Base-by-base conservation (phyloP, 2,888 invertebrate genomes). In the Blastobasis adustella region DNA sequence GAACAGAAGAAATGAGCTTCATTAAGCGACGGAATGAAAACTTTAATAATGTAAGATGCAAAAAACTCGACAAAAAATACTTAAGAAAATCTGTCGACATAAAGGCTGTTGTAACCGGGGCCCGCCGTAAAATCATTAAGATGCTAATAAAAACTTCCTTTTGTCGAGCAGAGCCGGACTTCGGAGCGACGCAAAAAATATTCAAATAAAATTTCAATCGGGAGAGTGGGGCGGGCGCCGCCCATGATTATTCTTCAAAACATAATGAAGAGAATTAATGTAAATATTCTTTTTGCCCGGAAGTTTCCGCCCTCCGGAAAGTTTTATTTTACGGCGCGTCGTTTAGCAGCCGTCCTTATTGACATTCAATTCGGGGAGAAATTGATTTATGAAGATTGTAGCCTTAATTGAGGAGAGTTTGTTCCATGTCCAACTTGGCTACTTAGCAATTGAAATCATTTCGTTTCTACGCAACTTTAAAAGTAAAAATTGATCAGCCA, bases 231-330 rank as follows among this genome's bases (percentile, higher is more conserved):
- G 78, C 69, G 81, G 79, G 79, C 79, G 80, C 76, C 79, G 75
- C 71, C 86, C 87, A 87, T 85, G 88, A 88, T 89, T 89, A 89
- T 89, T 89, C 89, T 85, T 85, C 87, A 88, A 89, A 89, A 89
- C 89, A 88, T 89, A 89, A 89, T 89, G 89, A 89, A 89, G 86
- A 82, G 89, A 89, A 89, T 89, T 89, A 88, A 89, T 89, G 89
- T 89, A 89, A 89, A 89, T 89, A 89, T 89, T 88, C 87, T 88
- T 88, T 86, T 86, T 80, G 71, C 78, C 75, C 67, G 70, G 75
- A 86, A 84, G 75, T 87, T 87, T 79, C 73, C 82, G 77, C 86
- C 87, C 86, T 83, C 83, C 83, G 81, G 79, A 85, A 88, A 88
- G 88, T 88, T 88, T 87, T 87, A 87, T 86, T 88, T 87, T 80